A percentile compares a stretch with the other conserved stretches of the same genome.
Evolutionary conservation across 2,888 invertebrate species (phyloP).

Genomic region (Plebejus melissa): DNA sequence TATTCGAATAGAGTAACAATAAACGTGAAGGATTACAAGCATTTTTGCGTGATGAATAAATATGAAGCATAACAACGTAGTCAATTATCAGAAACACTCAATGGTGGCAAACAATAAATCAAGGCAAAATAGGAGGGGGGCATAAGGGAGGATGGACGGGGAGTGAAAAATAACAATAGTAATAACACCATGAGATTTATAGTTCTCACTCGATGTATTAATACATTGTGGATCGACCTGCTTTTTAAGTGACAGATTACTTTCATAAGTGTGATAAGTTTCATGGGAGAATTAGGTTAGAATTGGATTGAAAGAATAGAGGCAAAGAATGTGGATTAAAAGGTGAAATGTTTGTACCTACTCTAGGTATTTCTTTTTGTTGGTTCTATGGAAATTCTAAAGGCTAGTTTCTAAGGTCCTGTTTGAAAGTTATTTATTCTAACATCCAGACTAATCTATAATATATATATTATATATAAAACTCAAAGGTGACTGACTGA

Average conservation of each 20-base stretch:
- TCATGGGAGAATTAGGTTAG: not conserved
- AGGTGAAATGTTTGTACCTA: too few relatives aligned
- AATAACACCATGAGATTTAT: slow-evolving; percentile 54
- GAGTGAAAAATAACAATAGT: slow-evolving; percentile 56
- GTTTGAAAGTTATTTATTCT: too few relatives aligned
- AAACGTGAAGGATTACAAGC: slow-evolving; percentile 1
- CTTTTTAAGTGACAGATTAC: slow-evolving; percentile 15
- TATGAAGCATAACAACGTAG: slow-evolving; percentile 30
- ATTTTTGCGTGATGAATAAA: slow-evolving; percentile 22
- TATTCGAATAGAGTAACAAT: not conserved
- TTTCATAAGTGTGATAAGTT: not conserved
- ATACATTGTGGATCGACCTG: slow-evolving; percentile 21
- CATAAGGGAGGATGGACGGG: not conserved
- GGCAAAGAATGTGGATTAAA: too few relatives aligned
- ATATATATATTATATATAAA: too few relatives aligned
- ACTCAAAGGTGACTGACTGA: too few relatives aligned
- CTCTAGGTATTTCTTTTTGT: too few relatives aligned
- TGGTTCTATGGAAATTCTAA: too few relatives aligned
- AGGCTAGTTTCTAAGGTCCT: too few relatives aligned
- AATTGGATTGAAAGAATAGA: too few relatives aligned
- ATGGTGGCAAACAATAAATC: slow-evolving; percentile 41
- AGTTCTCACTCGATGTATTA: slow-evolving; percentile 35
- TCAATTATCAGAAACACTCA: slow-evolving; percentile 42
- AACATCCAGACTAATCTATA: too few relatives aligned
- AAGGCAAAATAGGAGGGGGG: slow-evolving; percentile 37